Percentiles rank a stretch among this genome's conserved stretches.
phyloP scores from a whole-genome alignment of 2,113 vertebrate species.

The Agapornis roseicollis region DNA sequence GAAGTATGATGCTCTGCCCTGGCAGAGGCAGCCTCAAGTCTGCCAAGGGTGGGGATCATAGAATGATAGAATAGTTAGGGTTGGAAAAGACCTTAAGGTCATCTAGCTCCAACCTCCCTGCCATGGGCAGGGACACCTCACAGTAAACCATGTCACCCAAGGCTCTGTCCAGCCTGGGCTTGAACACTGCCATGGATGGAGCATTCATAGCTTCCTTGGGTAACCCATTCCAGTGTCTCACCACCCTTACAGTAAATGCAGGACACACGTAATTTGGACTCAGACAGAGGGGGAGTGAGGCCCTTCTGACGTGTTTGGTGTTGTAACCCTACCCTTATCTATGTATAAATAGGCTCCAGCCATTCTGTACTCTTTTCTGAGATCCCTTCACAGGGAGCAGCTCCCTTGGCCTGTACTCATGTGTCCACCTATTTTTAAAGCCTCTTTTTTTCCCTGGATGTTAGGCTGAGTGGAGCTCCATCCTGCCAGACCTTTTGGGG shows the following conservation, averaged over 20 bases:
- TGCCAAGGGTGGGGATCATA: background rate
- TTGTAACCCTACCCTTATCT: slow-evolving; percentile 30
- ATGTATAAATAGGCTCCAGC: background rate
- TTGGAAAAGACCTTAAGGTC: too few species aligned
- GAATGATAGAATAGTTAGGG: too few species aligned
- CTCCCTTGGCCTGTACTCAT: background rate
- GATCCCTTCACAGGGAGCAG: background rate
- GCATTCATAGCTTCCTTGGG: too few species aligned
- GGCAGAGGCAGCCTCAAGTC: background rate
- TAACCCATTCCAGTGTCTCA: too few species aligned
- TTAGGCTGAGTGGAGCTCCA: background rate
- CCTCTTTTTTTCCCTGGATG: background rate
- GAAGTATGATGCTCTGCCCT: background rate
- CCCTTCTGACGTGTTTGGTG: background rate
- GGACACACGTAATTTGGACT: background rate
- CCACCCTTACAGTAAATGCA: background rate
- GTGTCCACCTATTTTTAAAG: background rate
- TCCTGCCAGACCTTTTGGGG: background rate
- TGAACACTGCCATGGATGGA: too few species aligned
- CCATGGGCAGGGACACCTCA: too few species aligned
- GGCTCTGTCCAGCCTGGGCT: too few species aligned
- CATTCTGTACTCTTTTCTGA: accelerated
- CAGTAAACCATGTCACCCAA: too few species aligned
- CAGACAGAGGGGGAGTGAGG: background rate
- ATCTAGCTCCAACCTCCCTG: too few species aligned